Evolutionary conservation across 2,797 vertebrate genomes (phyloP).

Genomic region (Echeneis naucrates): DNA sequence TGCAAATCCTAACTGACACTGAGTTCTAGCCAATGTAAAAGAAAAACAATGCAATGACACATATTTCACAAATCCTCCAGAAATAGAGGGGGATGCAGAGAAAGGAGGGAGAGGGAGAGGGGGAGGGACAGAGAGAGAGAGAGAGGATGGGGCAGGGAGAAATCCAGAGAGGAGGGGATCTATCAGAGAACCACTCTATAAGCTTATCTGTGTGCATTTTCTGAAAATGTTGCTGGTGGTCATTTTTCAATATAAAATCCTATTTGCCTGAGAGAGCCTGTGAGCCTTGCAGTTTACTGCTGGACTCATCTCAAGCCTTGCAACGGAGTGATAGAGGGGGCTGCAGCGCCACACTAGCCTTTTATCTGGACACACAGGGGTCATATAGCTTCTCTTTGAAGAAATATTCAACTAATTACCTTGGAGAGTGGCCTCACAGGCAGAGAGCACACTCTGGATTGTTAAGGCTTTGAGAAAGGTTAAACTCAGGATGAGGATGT

Average conservation of each 20-base stretch:
- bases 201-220: slow-evolving; percentile 65
- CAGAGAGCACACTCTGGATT: slow-evolving; percentile 80
- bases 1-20: slow-evolving; percentile 46
- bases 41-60: slow-evolving; percentile 31
- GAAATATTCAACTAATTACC: slow-evolving; percentile 90
- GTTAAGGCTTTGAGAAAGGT: slow-evolving; percentile 79
- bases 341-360: slow-evolving; percentile 79
- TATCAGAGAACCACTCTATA: slow-evolving; percentile 59
- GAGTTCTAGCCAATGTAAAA: slow-evolving; percentile 28
- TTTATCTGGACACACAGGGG: slow-evolving; percentile 85
- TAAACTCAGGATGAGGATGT: slow-evolving; percentile 83
- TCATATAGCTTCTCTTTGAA: slow-evolving; percentile 88
- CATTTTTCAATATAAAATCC: slow-evolving; percentile 87
- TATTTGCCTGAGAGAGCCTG: slow-evolving; percentile 85
- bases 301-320: slow-evolving; percentile 83
- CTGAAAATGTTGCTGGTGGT: slow-evolving; percentile 76
- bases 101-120: slow-evolving; percentile 4
- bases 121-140: slow-evolving; percentile 6
- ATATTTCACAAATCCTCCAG: slow-evolving; percentile 44
- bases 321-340: slow-evolving; percentile 71
- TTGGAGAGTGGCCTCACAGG: slow-evolving; percentile 84
- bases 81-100: slow-evolving; percentile 14
- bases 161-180: slow-evolving; percentile 16
- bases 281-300: slow-evolving; percentile 72
- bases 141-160: slow-evolving; percentile 21